phyloP scores from a whole-genome alignment of 1,140 invertebrate genomes.

The Drosophila ironensis region DNA sequence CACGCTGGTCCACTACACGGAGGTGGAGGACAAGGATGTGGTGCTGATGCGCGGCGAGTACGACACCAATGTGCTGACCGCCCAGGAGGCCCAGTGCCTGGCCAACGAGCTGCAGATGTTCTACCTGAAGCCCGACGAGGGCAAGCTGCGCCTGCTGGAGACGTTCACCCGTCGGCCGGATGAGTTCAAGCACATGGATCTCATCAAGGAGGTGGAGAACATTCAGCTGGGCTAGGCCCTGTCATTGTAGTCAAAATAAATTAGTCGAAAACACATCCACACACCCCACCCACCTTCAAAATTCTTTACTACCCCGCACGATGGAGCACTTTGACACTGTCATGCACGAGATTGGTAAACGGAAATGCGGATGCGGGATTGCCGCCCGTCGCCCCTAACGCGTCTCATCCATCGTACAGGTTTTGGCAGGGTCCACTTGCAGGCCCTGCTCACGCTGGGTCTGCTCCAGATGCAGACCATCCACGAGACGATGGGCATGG shows the following conservation, averaged over 20 bases:
- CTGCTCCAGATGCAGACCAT: slow-evolving; percentile 67
- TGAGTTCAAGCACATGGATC: slow-evolving; percentile 91
- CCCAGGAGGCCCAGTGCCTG: slow-evolving; percentile 91
- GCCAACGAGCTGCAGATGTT: slow-evolving; percentile 94
- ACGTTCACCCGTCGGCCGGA: slow-evolving; percentile 88
- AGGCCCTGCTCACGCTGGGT: slow-evolving; percentile 49
- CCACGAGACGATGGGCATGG: slow-evolving; percentile 65
- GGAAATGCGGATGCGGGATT: neutral
- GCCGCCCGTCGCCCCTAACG: too few species aligned
- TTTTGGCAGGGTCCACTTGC: slow-evolving; percentile 42
- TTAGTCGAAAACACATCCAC: neutral
- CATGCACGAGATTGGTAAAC: neutral
- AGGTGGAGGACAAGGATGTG: slow-evolving; percentile 90
- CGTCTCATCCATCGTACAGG: neutral
- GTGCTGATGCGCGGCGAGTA: slow-evolving; percentile 94
- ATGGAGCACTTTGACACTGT: neutral
- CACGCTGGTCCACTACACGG: slow-evolving; percentile 91
- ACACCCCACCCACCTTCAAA: neutral
- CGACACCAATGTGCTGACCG: slow-evolving; percentile 90
- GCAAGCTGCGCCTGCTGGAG: slow-evolving; percentile 86
- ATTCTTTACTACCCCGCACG: neutral
- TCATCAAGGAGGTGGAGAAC: slow-evolving; percentile 91
- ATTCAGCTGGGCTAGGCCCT: slow-evolving; percentile 83
- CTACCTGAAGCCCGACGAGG: slow-evolving; percentile 87
- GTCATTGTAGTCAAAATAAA: slow-evolving; percentile 23